These are phyloP conservation scores for Idris sp. DNA, from an alignment of 1,140 invertebrate species.

Conservation along the genomic window DNA sequence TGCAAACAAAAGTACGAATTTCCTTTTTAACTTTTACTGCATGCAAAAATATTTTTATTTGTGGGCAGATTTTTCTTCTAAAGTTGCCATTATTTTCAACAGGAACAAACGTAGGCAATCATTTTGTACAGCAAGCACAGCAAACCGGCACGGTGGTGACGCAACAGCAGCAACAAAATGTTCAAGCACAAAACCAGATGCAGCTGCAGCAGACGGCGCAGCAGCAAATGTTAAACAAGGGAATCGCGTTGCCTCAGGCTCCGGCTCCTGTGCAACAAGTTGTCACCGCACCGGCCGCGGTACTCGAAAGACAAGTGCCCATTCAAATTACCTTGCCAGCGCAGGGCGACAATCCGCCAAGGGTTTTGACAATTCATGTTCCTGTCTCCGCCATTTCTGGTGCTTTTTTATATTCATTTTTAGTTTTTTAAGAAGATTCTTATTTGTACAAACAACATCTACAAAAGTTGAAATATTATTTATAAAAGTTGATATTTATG, in stretches of 20 bases:
- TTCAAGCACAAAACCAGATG: constrained; percentile 61
- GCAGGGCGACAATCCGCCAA: constrained; percentile 83
- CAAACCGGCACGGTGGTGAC: constrained; percentile 56
- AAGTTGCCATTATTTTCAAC: constrained; percentile 20
- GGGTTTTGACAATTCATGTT: constrained; percentile 89
- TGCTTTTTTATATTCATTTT: constrained; percentile 9
- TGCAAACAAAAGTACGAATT: constrained; percentile 35
- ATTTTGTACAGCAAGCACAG: constrained; percentile 64
- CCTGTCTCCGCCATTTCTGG: constrained; percentile 89
- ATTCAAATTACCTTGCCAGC: constrained; percentile 85
- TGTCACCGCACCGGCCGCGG: constrained; percentile 69
- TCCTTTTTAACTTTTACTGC: too few relatives aligned
- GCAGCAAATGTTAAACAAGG: constrained; percentile 58
- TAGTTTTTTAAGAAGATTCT: too few relatives aligned
- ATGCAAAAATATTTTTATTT: too few relatives aligned
- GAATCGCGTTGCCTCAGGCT: constrained; percentile 70
- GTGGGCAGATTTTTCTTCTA: too few relatives aligned
- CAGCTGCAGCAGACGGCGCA: constrained; percentile 64
- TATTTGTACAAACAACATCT: too few relatives aligned
- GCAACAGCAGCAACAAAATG: constrained; percentile 62
- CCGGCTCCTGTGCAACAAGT: constrained; percentile 73
- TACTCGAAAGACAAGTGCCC: constrained; percentile 79
- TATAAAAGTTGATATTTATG: too few relatives aligned
- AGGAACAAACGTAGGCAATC: constrained; percentile 68
- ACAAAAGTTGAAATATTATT: too few relatives aligned